A percentile compares a stretch with the other conserved stretches of the same genome.
phyloP scores from a whole-genome alignment of 1,140 invertebrate species.

The Saccostrea cuccullata region DNA sequence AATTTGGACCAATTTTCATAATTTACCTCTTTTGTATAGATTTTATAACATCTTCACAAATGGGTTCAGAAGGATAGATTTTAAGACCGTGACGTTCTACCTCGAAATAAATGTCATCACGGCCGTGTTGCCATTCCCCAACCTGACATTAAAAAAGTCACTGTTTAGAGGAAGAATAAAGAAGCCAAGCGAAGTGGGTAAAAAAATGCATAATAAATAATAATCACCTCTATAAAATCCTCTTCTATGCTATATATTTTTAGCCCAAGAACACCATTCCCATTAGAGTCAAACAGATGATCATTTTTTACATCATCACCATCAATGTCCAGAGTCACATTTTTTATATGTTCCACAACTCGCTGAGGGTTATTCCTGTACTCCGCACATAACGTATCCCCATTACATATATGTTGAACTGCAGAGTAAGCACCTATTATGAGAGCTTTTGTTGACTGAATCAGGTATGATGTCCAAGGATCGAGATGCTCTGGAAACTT shows the following conservation, averaged over 20 bases:
- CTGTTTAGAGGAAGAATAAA: not conserved
- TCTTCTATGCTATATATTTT: conserved; percentile 36
- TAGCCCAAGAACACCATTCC: conserved; percentile 25
- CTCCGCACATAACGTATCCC: not conserved
- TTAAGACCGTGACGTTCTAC: not conserved
- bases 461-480: conserved; percentile 37
- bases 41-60: not conserved
- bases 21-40: not conserved
- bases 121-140: not conserved
- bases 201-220: not conserved
- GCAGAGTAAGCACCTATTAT: conserved; percentile 31
- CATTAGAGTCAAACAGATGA: conserved; percentile 37
- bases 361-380: not conserved
- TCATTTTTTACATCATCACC: not conserved
- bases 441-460: conserved; percentile 13
- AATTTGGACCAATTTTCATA: too few relatives aligned
- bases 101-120: not conserved
- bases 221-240: not conserved
- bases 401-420: not conserved
- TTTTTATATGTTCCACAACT: conserved; percentile 9
- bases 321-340: conserved; percentile 17
- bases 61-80: not conserved
- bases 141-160: not conserved
- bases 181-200: not conserved
- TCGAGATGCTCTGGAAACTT: conserved; percentile 29